phyloP scores from a whole-genome alignment of 2,113 vertebrate species.

The Toxotes chatareus region DNA sequence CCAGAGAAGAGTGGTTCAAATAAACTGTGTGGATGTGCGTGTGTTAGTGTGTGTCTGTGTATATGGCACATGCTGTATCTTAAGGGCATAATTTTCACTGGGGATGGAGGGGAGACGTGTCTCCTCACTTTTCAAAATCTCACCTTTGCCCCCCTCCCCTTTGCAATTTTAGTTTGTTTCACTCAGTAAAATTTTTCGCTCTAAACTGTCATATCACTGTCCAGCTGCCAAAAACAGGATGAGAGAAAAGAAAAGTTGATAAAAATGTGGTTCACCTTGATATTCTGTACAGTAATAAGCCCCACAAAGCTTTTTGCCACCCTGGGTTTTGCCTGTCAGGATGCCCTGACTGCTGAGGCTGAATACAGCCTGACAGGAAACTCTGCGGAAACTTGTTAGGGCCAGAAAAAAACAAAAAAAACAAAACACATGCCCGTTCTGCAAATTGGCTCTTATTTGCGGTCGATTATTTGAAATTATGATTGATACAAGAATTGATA shows the following conservation, averaged over 20 bases:
- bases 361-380: neutral
- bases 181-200: neutral
- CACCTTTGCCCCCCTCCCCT: neutral
- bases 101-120: neutral
- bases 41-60: constrained; percentile 18
- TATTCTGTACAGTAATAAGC: neutral
- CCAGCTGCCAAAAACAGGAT: neutral
- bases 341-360: neutral
- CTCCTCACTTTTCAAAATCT: neutral
- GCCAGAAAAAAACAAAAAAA: neutral
- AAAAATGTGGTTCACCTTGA: neutral
- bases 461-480: neutral
- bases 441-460: neutral
- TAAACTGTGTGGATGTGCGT: constrained; percentile 10
- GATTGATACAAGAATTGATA: neutral
- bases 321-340: constrained; percentile 4
- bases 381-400: neutral
- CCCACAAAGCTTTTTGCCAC: neutral
- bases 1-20: constrained; percentile 22
- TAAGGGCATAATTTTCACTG: neutral
- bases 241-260: neutral
- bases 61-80: constrained; percentile 1
- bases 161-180: neutral
- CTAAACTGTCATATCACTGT: neutral
- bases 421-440: neutral